Evolutionary conservation across 1,140 invertebrate genomes (phyloP), one percentile per base, ranked within the genome.

Genomic region (Drosophila novamexicana): DNA sequence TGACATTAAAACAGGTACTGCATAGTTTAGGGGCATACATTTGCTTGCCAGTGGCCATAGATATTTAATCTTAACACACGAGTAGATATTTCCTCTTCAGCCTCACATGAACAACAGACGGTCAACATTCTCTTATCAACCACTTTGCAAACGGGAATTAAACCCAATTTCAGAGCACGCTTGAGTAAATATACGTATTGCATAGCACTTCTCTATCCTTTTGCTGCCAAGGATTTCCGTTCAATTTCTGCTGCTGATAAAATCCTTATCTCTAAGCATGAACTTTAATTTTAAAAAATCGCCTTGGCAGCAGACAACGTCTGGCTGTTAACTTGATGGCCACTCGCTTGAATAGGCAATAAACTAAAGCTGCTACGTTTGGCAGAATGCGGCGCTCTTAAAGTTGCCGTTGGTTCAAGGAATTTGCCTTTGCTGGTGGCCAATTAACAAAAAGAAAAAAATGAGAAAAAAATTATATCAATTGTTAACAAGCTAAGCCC

Each of bases 211-310:
- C 37, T 34, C 6, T n/a, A 32, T 29, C 10, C 29, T 7, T 59
- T 34, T 44, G n/a, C 9, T 52, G 6, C 12, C n/a, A 67, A 52
- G 47, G 54, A 67, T 59, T 73, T 71, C 47, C 9, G n/a, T 36
- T 52, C 44, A 37, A 59, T 59, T 22, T 49, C 45, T 12, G 45
- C 45, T 49, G 45, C 45, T 10, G 45, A 44, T 56, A 52, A 34
- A 37, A 32, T 6, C 22, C 42, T 18, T 36, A 59, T 47, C 57
- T 34, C 29, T 10, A 4, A 16, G 18, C 29, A 59, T 36, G 29
- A 59, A 14, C 40, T 44, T 32, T 9, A 58, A 16, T 29, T 14
- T 42, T n/a, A 54, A 39, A 14, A 59, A 34, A 59, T 10, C 5
- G 14, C 6, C 18, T 47, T 47, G 34, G 2, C 32, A 10, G 16